These are phyloP conservation scores for Drymodes brunneopygia DNA, from an alignment of 2,113 vertebrate genomes.

Conservation along the genomic window DNA sequence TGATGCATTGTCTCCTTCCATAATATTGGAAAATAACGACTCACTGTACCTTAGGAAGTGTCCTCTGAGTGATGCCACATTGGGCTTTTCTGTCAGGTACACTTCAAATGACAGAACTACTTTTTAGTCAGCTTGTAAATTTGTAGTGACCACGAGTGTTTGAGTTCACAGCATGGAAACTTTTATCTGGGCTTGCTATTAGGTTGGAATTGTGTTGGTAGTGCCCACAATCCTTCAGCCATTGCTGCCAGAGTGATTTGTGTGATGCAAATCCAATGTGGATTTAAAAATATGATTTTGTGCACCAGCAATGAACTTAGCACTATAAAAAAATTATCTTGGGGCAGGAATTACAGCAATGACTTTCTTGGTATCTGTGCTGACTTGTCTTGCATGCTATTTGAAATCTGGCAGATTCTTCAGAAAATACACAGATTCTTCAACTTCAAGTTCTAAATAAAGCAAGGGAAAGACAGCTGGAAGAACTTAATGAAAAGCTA, in stretches of 20 bases:
- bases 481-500: conserved; percentile 84
- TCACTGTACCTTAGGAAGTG: neutral
- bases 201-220: neutral
- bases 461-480: conserved; percentile 87
- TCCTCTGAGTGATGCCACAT: neutral
- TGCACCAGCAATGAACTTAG: neutral
- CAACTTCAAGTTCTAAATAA: conserved; percentile 91
- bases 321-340: neutral
- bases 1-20: neutral
- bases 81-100: neutral
- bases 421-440: conserved; percentile 83
- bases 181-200: neutral
- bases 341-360: neutral
- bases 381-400: neutral
- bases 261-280: neutral
- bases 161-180: neutral
- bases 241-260: neutral
- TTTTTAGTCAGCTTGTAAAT: neutral
- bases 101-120: neutral
- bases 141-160: neutral
- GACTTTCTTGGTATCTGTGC: neutral
- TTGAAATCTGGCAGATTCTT: conserved; percentile 75
- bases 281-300: neutral
- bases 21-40: neutral
- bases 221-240: neutral